Evolutionary conservation across 2,888 invertebrate species (phyloP).

Genomic region (Tricholauxania praeusta): DNA sequence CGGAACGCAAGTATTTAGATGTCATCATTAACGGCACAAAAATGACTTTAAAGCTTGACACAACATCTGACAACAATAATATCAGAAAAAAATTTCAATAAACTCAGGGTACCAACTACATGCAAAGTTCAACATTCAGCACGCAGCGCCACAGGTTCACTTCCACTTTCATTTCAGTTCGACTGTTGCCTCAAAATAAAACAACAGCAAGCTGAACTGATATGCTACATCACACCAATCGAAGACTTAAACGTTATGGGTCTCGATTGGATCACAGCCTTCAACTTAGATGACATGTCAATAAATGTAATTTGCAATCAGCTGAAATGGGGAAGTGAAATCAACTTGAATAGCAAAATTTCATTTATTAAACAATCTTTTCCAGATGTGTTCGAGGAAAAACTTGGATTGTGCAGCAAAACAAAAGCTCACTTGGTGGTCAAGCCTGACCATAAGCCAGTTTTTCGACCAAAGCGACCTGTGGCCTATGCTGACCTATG

Average conservation of each 20-base stretch:
- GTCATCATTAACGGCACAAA: conserved; percentile 42
- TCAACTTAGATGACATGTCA: conserved; percentile 37
- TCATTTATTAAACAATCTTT: conserved; percentile 38
- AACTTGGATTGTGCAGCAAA: conserved; percentile 41
- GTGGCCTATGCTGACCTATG: conserved; percentile 45
- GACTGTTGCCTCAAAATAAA: conserved; percentile 28
- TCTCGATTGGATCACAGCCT: conserved; percentile 36
- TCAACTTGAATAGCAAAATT: conserved; percentile 38
- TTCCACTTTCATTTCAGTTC: conserved; percentile 38
- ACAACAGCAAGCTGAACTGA: background rate
- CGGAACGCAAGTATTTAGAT: conserved; percentile 42
- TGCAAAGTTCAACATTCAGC: conserved; percentile 30
- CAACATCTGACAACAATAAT: conserved; percentile 42
- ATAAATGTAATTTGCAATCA: conserved; percentile 38
- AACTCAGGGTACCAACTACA: conserved; percentile 7
- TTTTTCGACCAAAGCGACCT: conserved; percentile 44
- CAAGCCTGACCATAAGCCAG: conserved; percentile 41
- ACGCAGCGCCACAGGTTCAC: conserved; percentile 36
- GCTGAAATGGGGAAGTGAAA: conserved; percentile 30
- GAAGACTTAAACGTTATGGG: conserved; percentile 32
- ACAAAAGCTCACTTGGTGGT: conserved; percentile 42
- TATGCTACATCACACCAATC: conserved; percentile 40
- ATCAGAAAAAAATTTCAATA: conserved; percentile 35
- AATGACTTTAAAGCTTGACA: conserved; percentile 34
- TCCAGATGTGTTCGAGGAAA: conserved; percentile 41